Evolutionary conservation across 2,113 vertebrate species (phyloP).

Genomic region (Globicephala melas): DNA sequence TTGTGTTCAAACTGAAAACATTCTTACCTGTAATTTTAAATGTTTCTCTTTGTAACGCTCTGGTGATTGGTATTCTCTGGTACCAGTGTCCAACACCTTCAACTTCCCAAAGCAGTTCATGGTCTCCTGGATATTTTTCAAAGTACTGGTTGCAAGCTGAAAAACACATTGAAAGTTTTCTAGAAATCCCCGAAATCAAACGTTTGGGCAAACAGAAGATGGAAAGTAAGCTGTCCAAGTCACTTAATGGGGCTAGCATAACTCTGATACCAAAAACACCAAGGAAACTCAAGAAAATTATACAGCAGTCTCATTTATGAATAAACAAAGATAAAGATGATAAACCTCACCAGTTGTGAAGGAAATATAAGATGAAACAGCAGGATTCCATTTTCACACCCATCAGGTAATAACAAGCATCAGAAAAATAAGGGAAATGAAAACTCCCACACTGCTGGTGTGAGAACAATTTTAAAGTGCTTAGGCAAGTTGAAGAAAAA

Average conservation of each 20-base stretch:
- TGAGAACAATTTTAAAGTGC: not conserved
- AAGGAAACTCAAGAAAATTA: not conserved
- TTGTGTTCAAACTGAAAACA: not conserved
- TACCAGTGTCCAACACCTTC: conserved; percentile 84
- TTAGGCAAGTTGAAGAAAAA: not conserved
- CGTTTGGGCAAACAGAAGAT: conserved; percentile 8
- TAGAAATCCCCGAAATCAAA: conserved; percentile 20
- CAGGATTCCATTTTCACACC: not conserved
- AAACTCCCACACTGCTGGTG: not conserved
- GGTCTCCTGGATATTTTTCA: conserved; percentile 85
- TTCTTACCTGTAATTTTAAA: conserved; percentile 78
- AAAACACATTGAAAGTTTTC: conserved; percentile 68
- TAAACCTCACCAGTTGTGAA: not conserved
- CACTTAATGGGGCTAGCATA: not conserved
- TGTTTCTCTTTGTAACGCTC: conserved; percentile 77
- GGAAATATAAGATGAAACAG: not conserved
- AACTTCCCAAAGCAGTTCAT: conserved; percentile 89
- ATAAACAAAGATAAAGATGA: not conserved
- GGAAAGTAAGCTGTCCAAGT: not conserved
- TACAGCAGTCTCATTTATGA: not conserved
- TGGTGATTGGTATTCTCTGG: conserved; percentile 84
- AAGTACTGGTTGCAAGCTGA: conserved; percentile 91
- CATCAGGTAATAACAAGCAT: not conserved
- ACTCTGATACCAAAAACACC: not conserved
- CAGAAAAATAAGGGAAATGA: not conserved